Conservation (phyloP, 1,140 invertebrate species). For the Gonatopus flavifemur region DNA sequence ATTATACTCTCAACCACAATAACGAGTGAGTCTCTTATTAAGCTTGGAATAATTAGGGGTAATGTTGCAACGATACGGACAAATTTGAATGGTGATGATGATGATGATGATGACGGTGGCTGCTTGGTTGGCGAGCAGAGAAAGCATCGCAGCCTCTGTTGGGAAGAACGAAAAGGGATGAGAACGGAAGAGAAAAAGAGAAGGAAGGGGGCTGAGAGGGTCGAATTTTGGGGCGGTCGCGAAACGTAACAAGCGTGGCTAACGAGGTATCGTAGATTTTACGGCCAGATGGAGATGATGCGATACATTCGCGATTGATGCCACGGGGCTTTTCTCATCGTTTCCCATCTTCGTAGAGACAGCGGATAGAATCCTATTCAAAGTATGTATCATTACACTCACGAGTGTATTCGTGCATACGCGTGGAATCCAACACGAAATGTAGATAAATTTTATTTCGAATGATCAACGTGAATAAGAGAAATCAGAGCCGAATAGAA, state of each 20-base stretch:
- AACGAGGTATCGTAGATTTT: conserved; percentile 55
- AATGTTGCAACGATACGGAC: conserved; percentile 17
- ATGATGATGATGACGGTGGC: too few relatives aligned
- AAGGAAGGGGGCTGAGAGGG: conserved; percentile 3
- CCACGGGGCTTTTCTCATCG: too few relatives aligned
- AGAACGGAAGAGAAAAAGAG: not conserved
- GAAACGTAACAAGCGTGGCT: conserved; percentile 52
- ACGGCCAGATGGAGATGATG: conserved; percentile 54
- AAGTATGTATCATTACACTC: too few relatives aligned
- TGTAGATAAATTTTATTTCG: too few relatives aligned
- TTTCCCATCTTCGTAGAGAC: too few relatives aligned
- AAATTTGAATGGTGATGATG: conserved; percentile 2
- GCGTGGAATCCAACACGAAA: too few relatives aligned
- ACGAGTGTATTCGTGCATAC: too few relatives aligned
- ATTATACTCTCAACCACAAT: conserved; percentile 5
- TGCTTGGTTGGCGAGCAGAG: too few relatives aligned
- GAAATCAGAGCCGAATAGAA: too few relatives aligned
- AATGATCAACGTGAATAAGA: too few relatives aligned
- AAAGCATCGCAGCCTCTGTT: conserved; percentile 14
- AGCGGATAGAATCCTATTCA: too few relatives aligned
- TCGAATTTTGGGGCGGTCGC: conserved; percentile 38
- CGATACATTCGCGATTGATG: conserved; percentile 51
- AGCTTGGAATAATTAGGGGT: conserved; percentile 49
- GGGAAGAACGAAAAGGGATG: not conserved
- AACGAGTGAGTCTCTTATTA: conserved; percentile 33